Evolutionary conservation across 1,140 invertebrate genomes (phyloP).

Genomic region (Nymphalis io): DNA sequence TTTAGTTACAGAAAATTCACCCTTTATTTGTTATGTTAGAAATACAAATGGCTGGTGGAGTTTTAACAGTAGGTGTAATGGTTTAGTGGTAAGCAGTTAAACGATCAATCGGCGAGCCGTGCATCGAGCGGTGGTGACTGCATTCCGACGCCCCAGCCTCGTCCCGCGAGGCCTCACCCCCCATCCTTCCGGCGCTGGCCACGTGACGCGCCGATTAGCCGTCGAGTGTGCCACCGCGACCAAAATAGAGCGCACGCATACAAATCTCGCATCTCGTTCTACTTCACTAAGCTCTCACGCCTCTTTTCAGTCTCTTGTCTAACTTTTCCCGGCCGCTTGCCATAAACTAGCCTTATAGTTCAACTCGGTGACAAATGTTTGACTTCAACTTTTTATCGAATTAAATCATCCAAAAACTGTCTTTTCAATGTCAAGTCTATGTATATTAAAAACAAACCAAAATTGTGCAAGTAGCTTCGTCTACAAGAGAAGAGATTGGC

Average conservation of each 20-base stretch:
- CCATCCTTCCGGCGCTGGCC: conserved; percentile 75
- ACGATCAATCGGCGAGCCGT: conserved; percentile 73
- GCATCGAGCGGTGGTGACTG: conserved; percentile 76
- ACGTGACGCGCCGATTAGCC: conserved; percentile 78
- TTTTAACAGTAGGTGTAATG: conserved; percentile 29
- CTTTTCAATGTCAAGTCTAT: neutral
- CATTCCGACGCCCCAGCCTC: conserved; percentile 72
- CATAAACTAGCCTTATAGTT: conserved; percentile 41
- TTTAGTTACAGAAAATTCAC: neutral
- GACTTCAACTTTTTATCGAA: neutral
- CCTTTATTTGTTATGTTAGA: neutral
- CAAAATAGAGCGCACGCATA: conserved; percentile 76
- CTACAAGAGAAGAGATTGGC: too few species aligned
- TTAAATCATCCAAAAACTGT: neutral
- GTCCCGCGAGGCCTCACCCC: conserved; percentile 68
- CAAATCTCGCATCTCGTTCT: conserved; percentile 70
- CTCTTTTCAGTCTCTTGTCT: conserved; percentile 57
- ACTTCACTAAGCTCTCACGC: conserved; percentile 67
- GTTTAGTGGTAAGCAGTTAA: conserved; percentile 56
- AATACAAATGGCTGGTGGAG: neutral
- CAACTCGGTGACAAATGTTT: conserved; percentile 10
- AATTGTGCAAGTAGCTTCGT: too few species aligned
- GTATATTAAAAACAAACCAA: neutral
- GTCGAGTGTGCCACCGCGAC: conserved; percentile 76
- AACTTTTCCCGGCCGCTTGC: conserved; percentile 47